A percentile compares a stretch with the other conserved stretches of the same genome.
Conservation (phyloP, 2,113 vertebrate genomes). For the Cryptomyrus ogoouensis region DNA sequence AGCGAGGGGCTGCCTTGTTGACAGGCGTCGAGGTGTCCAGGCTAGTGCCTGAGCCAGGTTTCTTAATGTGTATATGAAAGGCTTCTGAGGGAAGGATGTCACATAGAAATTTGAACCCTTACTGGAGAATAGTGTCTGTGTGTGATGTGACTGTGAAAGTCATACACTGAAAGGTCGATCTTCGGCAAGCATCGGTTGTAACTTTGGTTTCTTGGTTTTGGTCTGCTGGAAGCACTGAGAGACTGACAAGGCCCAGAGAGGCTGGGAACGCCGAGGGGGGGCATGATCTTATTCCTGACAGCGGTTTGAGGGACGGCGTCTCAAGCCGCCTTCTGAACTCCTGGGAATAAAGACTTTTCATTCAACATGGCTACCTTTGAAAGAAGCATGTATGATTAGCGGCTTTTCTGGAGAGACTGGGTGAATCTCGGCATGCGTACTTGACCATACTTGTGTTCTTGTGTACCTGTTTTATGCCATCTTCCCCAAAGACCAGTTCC, state of each 20-base stretch:
- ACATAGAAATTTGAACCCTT: not conserved
- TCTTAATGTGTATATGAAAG: not conserved
- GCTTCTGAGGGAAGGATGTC: not conserved
- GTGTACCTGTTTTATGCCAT: too few species aligned
- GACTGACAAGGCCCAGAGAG: not conserved
- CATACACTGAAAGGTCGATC: not conserved
- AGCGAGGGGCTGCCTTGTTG: not conserved
- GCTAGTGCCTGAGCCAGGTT: not conserved
- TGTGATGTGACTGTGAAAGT: not conserved
- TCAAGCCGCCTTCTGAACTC: not conserved
- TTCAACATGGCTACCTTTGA: not conserved
- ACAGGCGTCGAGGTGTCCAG: not conserved
- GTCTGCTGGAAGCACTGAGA: slow-evolving; percentile 1
- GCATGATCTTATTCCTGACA: not conserved
- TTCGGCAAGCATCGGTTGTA: not conserved
- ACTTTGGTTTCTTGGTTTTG: not conserved
- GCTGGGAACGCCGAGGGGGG: not conserved
- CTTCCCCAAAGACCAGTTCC: too few species aligned
- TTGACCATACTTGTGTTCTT: too few species aligned
- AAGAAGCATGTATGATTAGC: not conserved
- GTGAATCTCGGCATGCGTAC: too few species aligned
- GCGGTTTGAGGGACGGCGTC: not conserved
- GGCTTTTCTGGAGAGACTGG: not conserved
- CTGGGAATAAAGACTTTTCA: not conserved
- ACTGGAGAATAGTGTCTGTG: not conserved